These are phyloP conservation scores for Phacellophora camtschatica DNA, from an alignment of 30 jellyfish, hydroid and myxozoan species.

Conservation along the genomic window DNA sequence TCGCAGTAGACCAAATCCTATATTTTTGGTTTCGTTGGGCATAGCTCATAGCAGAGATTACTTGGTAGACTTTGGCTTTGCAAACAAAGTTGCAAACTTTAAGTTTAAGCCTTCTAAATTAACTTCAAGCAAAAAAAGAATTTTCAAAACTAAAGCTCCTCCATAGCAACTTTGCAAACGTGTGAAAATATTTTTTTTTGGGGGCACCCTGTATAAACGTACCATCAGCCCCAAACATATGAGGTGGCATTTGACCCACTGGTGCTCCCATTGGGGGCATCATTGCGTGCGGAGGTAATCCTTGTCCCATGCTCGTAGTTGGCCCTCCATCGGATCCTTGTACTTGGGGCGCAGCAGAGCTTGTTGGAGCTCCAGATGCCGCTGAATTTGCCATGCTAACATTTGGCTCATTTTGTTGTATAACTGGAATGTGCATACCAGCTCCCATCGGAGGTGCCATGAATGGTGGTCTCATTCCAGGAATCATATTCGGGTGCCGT, in stretches of 20 bases:
- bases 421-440: slow-evolving; percentile 60
- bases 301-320: slow-evolving; percentile 32
- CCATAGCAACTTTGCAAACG: too few relatives aligned
- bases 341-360: slow-evolving; percentile 34
- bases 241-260: slow-evolving; percentile 49
- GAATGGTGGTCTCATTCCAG: slow-evolving; percentile 72
- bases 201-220: too few relatives aligned
- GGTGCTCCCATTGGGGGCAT: slow-evolving; percentile 72
- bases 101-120: too few relatives aligned
- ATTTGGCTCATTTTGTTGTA: slow-evolving; percentile 44
- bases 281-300: slow-evolving; percentile 71
- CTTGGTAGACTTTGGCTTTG: too few relatives aligned
- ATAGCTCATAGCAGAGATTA: too few relatives aligned
- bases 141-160: too few relatives aligned
- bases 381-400: slow-evolving; percentile 54
- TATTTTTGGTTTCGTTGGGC: too few relatives aligned
- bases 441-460: slow-evolving; percentile 66
- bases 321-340: slow-evolving; percentile 55
- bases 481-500: slow-evolving; percentile 56
- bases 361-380: slow-evolving; percentile 67
- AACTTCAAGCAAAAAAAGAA: too few relatives aligned
- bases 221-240: slow-evolving; percentile 64
- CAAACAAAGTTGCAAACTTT: too few relatives aligned
- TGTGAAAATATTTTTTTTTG: too few relatives aligned
- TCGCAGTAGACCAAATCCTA: too few relatives aligned